Evolutionary conservation across 30 jellyfish, hydroid and myxozoan genomes (phyloP), one percentile per base, ranked within the genome.

Genomic region (Aurelia aurita complex sp. Pacific): DNA sequence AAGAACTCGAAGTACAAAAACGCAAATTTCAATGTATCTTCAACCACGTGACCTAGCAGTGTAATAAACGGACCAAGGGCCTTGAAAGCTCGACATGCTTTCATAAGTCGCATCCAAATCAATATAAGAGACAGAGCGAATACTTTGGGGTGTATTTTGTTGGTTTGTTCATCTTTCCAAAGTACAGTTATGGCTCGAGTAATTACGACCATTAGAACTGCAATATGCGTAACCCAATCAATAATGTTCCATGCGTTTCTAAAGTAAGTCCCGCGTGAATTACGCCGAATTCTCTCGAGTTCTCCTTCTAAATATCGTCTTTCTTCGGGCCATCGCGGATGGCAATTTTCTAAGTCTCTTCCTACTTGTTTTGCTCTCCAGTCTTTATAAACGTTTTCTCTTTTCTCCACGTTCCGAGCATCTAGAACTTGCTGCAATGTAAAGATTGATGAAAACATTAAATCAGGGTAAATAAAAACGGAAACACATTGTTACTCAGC

Each of bases 301-400:
- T 95, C 99, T 10, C 98, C 93, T 40, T 75, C 95, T 17, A 95
- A 85, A 67, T 85, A 95, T 35, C 99, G 82, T 68, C 93, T 66
- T 60, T 95, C 99, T 81, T 95, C 99, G 40, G 99, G 97, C 99
- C 99, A 95, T n/a, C 99, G 74, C 62, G 96, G 96, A 77, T 95
- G 99, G 64, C 97, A 86, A 70, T 89, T 90, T 60, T 86, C 91
- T 51, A 95, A 36, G 77, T 95, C 99, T 51, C 99, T 88, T 72
- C 90, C 98, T 19, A 95, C 96, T 82, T 95, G 98, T 33, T 83
- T 81, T 2, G 91, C 97, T 33, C 97, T 73, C 99, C 99, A 95
- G n/a, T 80, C 97, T 80, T 95, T 95, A 73, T 89, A 89, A 12
- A 84, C 80, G 23, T 74, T 81, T 50, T 89, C 97, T 70, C 97